Evolutionary conservation across 2,113 vertebrate species (phyloP), one percentile per base, ranked within the genome.

Genomic region (Oxyruncus cristatus): DNA sequence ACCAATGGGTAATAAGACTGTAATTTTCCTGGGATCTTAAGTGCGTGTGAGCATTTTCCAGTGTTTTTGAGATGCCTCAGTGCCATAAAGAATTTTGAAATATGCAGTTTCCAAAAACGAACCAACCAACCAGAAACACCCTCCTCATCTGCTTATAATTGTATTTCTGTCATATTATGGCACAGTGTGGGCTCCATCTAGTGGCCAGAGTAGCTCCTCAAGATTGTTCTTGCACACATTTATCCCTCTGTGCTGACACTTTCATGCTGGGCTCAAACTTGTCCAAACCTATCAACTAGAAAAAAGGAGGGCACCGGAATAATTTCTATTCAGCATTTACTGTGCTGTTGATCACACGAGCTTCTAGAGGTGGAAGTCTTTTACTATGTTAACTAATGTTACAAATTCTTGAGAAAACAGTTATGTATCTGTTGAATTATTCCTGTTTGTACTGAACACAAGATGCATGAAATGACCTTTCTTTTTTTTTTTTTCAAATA

Each of bases 141-240:
- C 14, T 44, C 22, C 14, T 4, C 8, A 22, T 58, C 41, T 65
- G 32, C 67, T 95, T 75, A 30, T 55, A 17, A 41, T 39, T 39
- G 23, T 52, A 7, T 67, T 78, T 77, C 17, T 6, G 7, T 42
- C 72, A 10, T 68, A 5, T 86, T 93, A 13, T 50, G 53, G 91
- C 95, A 93, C 94, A 83, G 78, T 98, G 73, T 88, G 97, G 84
- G 98, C 98, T 97, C 98, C 98, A 97, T 95, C 98, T 98, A 93
- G 96, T 97, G 98, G 98, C 32, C 86, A 95, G 93, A 97, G 52
- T 50, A 67, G 78, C 59, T 68, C 21, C 44, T 84, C 71, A 42
- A 30, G 37, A 17, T 50, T 39, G 21, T 22, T 72, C 37, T 37
- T 89, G 42, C 2, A 2, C 21, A 10, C 6, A 2, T 56, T 70